phyloP scores from a whole-genome alignment of 2,113 vertebrate species.

The Microcebus griseorufus region DNA sequence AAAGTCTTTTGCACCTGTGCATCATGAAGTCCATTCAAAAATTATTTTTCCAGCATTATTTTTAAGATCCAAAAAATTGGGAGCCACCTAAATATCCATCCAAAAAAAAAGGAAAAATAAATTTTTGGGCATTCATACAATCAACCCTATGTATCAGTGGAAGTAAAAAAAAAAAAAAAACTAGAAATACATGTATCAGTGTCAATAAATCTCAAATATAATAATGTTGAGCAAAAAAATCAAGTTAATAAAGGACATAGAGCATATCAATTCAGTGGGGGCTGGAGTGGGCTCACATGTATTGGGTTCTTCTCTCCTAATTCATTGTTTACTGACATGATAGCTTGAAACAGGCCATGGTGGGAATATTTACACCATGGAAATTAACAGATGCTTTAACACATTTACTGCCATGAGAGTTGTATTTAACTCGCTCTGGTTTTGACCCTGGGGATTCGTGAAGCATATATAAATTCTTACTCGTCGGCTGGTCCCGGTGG shows the following conservation, averaged over 20 bases:
- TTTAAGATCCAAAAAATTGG: not conserved
- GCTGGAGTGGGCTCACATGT: not conserved
- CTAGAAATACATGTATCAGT: not conserved
- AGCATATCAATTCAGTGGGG: not conserved
- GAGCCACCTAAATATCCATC: not conserved
- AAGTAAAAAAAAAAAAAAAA: not conserved
- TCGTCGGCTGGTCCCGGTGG: no score
- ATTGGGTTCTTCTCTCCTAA: not conserved
- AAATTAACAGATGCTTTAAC: not conserved
- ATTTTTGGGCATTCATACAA: not conserved
- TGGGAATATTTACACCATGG: not conserved
- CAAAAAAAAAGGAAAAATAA: not conserved
- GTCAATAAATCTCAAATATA: conserved; percentile 20
- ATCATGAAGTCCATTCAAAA: not conserved
- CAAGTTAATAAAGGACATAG: not conserved
- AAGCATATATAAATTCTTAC: no score
- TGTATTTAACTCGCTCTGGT: no score
- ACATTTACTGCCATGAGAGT: no score
- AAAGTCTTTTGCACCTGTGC: not conserved
- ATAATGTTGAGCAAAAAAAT: not conserved
- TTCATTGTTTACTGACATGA: not conserved
- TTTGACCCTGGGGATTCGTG: no score
- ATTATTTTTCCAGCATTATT: not conserved
- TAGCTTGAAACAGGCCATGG: not conserved
- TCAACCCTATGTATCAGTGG: not conserved